Percentiles rank a stretch among this genome's conserved stretches.
phyloP scores from a whole-genome alignment of 30 jellyfish, hydroid and myxozoan species.

The Cassiopea xamachana region DNA sequence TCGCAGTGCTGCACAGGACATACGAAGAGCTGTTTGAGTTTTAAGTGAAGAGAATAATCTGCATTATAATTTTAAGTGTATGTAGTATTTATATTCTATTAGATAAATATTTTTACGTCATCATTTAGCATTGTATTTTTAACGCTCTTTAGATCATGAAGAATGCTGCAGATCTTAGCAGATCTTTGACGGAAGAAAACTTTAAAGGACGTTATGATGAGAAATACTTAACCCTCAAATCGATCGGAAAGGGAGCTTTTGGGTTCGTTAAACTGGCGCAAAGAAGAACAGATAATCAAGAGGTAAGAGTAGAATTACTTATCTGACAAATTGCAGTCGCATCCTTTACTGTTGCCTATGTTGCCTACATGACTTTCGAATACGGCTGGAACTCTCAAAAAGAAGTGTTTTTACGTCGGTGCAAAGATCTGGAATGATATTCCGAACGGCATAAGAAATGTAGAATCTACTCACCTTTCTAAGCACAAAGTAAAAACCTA shows the following conservation, averaged over 20 bases:
- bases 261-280: slow-evolving; percentile 95
- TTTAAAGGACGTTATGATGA: slow-evolving; percentile 72
- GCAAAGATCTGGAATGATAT: no score
- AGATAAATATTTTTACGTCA: no score
- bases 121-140: background rate
- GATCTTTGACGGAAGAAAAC: slow-evolving; percentile 58
- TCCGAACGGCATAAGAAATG: no score
- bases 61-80: no score
- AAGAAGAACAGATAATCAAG: slow-evolving; percentile 72
- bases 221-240: slow-evolving; percentile 68
- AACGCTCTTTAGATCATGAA: slow-evolving; percentile 9
- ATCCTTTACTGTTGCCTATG: background rate
- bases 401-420: no score
- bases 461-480: no score
- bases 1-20: no score
- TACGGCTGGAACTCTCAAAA: no score
- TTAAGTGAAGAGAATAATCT: no score
- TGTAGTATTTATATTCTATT: no score
- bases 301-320: slow-evolving; percentile 58
- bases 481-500: no score
- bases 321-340: background rate
- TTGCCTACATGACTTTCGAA: background rate
- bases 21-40: no score
- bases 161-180: slow-evolving; percentile 44
- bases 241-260: slow-evolving; percentile 98